Conservation (phyloP, 1,140 invertebrate genomes). For the Drosophila sulfurigaster region DNA sequence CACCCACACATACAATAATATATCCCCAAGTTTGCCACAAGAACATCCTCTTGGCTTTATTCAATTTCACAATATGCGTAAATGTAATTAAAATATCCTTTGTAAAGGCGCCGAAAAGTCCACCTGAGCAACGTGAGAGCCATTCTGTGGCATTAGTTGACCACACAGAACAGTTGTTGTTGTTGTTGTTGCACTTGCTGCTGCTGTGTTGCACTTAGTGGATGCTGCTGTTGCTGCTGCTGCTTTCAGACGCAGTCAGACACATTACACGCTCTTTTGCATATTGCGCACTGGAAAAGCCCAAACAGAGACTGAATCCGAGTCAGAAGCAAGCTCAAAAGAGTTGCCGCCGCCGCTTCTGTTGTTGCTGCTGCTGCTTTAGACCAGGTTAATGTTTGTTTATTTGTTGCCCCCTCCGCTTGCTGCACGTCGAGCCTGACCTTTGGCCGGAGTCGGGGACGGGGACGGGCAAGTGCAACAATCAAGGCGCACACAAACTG, state of each 20-base stretch:
- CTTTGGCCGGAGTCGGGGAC: slow-evolving; percentile 38
- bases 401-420: slow-evolving; percentile 39
- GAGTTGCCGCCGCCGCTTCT: slow-evolving; percentile 41
- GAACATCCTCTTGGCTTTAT: slow-evolving; percentile 48
- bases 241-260: slow-evolving; percentile 42
- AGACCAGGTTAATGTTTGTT: slow-evolving; percentile 37
- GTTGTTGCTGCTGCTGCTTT: slow-evolving; percentile 21
- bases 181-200: slow-evolving; percentile 13
- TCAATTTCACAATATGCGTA: slow-evolving; percentile 79
- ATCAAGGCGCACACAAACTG: slow-evolving; percentile 74
- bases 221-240: slow-evolving; percentile 8
- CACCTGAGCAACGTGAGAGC: slow-evolving; percentile 61
- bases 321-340: slow-evolving; percentile 54
- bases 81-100: slow-evolving; percentile 82
- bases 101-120: slow-evolving; percentile 72
- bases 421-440: slow-evolving; percentile 48
- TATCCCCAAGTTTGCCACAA: not conserved
- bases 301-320: slow-evolving; percentile 28
- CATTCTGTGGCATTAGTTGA: slow-evolving; percentile 73
- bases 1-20: slow-evolving; percentile 10
- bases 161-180: slow-evolving; percentile 59
- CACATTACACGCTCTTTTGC: slow-evolving; percentile 74
- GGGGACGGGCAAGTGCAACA: slow-evolving; percentile 64
- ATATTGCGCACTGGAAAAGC: slow-evolving; percentile 66
- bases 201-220: slow-evolving; percentile 11